A percentile compares a stretch with the other conserved stretches of the same genome.
Evolutionary conservation across 2,797 vertebrate genomes (phyloP).

Genomic region (Manis javanica): DNA sequence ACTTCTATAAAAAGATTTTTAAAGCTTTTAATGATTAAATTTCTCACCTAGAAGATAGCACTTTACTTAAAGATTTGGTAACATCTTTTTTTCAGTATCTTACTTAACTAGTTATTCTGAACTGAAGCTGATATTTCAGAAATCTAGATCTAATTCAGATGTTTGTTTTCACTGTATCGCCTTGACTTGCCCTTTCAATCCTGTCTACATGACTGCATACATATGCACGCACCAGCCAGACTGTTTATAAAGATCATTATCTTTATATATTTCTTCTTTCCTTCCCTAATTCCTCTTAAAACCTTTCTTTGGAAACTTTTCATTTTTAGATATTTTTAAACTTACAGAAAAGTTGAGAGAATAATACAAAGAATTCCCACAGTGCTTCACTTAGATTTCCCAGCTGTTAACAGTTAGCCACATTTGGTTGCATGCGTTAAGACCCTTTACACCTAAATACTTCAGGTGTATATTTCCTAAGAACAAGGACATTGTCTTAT

Average conservation of each 20-base stretch:
- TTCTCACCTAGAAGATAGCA: background rate
- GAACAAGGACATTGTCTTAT: background rate
- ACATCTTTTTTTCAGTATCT: background rate
- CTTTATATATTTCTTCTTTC: background rate
- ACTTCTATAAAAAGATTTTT: background rate
- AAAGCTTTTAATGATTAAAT: conserved; percentile 20
- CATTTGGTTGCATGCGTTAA: background rate
- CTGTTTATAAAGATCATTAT: background rate
- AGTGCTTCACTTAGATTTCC: background rate
- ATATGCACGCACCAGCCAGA: background rate
- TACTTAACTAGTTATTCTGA: background rate
- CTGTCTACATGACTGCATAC: background rate
- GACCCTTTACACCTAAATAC: background rate
- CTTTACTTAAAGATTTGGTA: background rate
- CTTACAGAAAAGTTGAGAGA: conserved; percentile 7
- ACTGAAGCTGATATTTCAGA: background rate
- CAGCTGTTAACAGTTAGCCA: background rate
- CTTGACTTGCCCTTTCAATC: background rate
- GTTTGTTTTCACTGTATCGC: background rate
- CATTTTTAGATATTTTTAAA: conserved; percentile 52
- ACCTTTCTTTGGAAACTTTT: background rate
- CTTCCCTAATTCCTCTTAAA: background rate
- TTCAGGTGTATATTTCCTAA: background rate
- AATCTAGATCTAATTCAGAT: background rate
- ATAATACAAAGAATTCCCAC: background rate